Evolutionary conservation across 2,113 vertebrate genomes (phyloP), one percentile per base, ranked within the genome.

Genomic region (Mesitornis unicolor): DNA sequence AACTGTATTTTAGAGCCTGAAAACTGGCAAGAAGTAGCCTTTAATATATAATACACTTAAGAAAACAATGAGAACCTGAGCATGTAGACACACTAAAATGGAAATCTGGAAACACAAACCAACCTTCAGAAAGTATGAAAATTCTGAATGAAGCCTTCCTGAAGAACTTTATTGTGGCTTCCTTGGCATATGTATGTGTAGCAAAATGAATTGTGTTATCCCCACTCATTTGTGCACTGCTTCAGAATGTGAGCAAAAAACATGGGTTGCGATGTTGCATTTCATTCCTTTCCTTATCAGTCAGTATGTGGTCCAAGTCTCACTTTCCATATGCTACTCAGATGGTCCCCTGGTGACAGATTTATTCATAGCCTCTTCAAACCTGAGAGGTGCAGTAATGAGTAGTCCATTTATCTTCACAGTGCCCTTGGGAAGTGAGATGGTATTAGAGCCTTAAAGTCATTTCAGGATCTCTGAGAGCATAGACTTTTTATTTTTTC

Each of bases 401-500:
- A 63, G 15, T 0, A 4, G 6, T 38, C 6, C 4, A 16, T 90
- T 84, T 79, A 45, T 56, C 16, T 42, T 76, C 57, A 33, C 47
- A 38, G 15, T 50, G 38, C 9, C 10, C 22, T 38, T 84, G 38
- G n/a, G 50, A 71, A 9, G 6, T 11, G 4, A 60, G 40, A 47
- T 4, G 8, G 5, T 90, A 33, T 28, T 45, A n/a, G 10, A 60
- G 4, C 0, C 2, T 28, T 45, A n/a, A 10, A 60, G 4, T 0
- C 2, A 13, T 63, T 93, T 87, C 38, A 45, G 18, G 16, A 45
- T 57, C 31, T 61, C 3, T 56, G 50, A 94, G 24, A 80, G 2
- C 12, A 60, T 0, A 35, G 11, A 33, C 21, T 1, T n/a, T 29
- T 50, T 42, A 11, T 12, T 31, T 24, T 26, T 5, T 17, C 42